phyloP scores from a whole-genome alignment of 2,113 vertebrate genomes.

The Syngnathus scovelli region DNA sequence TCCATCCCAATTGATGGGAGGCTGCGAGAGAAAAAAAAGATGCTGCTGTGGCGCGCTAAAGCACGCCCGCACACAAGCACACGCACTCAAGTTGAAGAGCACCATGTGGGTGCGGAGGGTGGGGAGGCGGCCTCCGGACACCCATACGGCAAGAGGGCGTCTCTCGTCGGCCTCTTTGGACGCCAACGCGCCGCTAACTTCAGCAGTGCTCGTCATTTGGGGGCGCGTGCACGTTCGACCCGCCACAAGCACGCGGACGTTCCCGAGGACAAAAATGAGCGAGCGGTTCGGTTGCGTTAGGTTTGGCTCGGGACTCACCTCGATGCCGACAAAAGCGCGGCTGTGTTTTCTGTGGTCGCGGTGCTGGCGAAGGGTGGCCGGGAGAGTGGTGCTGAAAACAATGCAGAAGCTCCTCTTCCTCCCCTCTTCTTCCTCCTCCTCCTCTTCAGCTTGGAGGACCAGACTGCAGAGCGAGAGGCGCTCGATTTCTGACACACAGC shows the following conservation, averaged over 20 bases:
- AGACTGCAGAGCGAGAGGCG: slow-evolving; percentile 39
- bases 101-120: slow-evolving; percentile 4
- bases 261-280: background rate
- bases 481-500: background rate
- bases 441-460: slow-evolving; percentile 16
- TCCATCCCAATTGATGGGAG: background rate
- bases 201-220: background rate
- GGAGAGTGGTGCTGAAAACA: slow-evolving; percentile 26
- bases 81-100: slow-evolving; percentile 25
- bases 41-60: slow-evolving; percentile 7
- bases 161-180: background rate
- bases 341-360: slow-evolving; percentile 32
- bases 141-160: background rate
- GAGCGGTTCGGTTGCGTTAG: background rate
- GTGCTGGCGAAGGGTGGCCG: slow-evolving; percentile 35
- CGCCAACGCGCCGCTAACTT: background rate
- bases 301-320: slow-evolving; percentile 40
- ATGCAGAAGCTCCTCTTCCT: slow-evolving; percentile 29
- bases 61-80: slow-evolving; percentile 1
- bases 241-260: background rate
- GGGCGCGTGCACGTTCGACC: background rate
- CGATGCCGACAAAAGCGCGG: slow-evolving; percentile 33
- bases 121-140: background rate
- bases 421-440: slow-evolving; percentile 14
- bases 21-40: background rate